Percentiles rank a stretch among this genome's conserved stretches.
Evolutionary conservation across 2,888 invertebrate species (phyloP).

Genomic region (Drosophila colorata): DNA sequence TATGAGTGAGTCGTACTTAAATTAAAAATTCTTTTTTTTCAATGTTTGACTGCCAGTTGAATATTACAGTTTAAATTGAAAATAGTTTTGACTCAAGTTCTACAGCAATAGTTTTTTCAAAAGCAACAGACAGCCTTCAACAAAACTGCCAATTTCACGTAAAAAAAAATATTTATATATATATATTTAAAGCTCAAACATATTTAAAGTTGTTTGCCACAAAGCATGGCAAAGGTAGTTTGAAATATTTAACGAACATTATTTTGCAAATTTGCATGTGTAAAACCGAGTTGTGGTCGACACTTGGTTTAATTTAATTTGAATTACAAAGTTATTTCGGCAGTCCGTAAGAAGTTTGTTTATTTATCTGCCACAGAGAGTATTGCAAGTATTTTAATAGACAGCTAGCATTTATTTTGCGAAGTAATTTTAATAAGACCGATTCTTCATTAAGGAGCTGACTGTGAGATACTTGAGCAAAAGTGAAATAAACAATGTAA

Average conservation of each 20-base stretch:
- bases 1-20: constrained; percentile 2
- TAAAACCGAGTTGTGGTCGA: constrained; percentile 9
- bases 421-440: background rate
- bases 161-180: background rate
- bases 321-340: constrained; percentile 6
- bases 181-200: background rate
- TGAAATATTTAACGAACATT: constrained; percentile 4
- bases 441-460: background rate
- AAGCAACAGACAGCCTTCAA: background rate
- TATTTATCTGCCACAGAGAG: background rate
- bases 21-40: constrained; percentile 25
- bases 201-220: background rate
- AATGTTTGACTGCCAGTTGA: constrained; percentile 28
- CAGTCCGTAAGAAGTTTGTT: background rate
- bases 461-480: background rate
- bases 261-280: constrained; percentile 1
- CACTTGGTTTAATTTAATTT: constrained; percentile 19
- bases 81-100: constrained; percentile 33
- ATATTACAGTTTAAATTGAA: constrained; percentile 39
- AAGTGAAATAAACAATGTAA: too few species aligned
- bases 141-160: constrained; percentile 4
- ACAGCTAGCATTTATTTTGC: background rate
- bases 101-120: constrained; percentile 2
- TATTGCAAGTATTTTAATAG: constrained; percentile 2
- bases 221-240: constrained; percentile 2